Evolutionary conservation across 2,888 invertebrate genomes (phyloP), one percentile per base, ranked within the genome.

Genomic region (Philonicus albiceps): DNA sequence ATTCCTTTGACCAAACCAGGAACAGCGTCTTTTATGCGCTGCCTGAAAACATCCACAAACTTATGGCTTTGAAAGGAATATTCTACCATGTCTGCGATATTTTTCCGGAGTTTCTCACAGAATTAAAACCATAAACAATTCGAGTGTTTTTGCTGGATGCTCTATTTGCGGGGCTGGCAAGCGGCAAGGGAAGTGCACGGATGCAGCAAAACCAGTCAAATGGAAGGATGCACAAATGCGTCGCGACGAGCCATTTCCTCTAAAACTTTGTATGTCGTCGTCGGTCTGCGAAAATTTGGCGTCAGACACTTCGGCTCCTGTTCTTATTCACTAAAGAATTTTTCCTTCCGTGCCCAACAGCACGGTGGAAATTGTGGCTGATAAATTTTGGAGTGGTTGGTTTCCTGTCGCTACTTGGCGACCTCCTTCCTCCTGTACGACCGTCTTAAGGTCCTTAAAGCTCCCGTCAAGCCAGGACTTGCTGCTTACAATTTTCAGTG

Each of bases 231-330:
- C 76, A 76, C 40, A 76, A 64, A 76, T 40, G 37, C 76, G 40
- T 76, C 76, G 37, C 34, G 83, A 43, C 34, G 83, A n/a, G 22
- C 64, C 55, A 64, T 83, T 83, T 83, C 64, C 53, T 37, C 6
- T 2, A 2, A 31, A 83, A 34, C 22, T 64, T 64, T 64, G 7
- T 49, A 49, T 19, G 30, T 22, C 31, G 40, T 31, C 53, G 19
- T 53, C 55, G 83, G 83, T 83, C 53, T 53, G n/a, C 34, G 72
- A 34, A 64, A 37, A 37, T 84, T 84, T 40, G 55, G 73, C 31
- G 84, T 11, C 76, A 76, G 76, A 76, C 76, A 76, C 37, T 76
- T 22, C 8, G 76, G 76, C 40, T 34, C 40, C 76, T 76, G 40
- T 40, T 76, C 37, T 76, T 40, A 37, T 74, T 74, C 74, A 34